Evolutionary conservation across 2,888 invertebrate species (phyloP).

Genomic region (Eudasyphora cyanicolor): DNA sequence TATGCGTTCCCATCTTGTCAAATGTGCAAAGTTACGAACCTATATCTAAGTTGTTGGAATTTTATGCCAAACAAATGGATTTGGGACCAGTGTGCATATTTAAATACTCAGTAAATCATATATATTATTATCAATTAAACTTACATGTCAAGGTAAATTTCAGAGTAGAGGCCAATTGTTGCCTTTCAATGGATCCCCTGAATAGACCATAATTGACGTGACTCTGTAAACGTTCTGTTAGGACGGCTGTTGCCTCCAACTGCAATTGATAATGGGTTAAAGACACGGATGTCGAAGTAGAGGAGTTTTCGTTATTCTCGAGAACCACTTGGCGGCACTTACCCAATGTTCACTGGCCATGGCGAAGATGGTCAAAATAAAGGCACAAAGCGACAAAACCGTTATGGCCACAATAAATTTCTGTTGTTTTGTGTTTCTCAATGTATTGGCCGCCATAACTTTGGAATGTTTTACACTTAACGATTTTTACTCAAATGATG

Average conservation of each 20-base stretch:
- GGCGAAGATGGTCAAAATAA: slow-evolving; percentile 66
- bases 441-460: background rate
- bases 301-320: background rate
- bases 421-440: slow-evolving; percentile 64
- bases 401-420: slow-evolving; percentile 66
- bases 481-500: slow-evolving; percentile 29
- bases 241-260: slow-evolving; percentile 67
- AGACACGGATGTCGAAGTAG: background rate
- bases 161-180: slow-evolving; percentile 65
- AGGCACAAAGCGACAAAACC: slow-evolving; percentile 66
- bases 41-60: no score
- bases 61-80: no score
- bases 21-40: no score
- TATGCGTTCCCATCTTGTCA: no score
- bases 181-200: slow-evolving; percentile 65
- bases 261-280: no score
- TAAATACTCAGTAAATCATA: no score
- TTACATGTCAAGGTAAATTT: slow-evolving; percentile 75
- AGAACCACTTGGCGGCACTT: slow-evolving; percentile 20
- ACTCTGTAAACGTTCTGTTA: slow-evolving; percentile 62
- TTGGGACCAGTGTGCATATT: no score
- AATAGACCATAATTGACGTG: slow-evolving; percentile 70
- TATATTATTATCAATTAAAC: no score
- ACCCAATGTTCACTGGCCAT: slow-evolving; percentile 71
- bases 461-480: background rate